Base-by-base conservation (phyloP, 2,113 vertebrate genomes). In the Macquaria ambigua region DNA sequence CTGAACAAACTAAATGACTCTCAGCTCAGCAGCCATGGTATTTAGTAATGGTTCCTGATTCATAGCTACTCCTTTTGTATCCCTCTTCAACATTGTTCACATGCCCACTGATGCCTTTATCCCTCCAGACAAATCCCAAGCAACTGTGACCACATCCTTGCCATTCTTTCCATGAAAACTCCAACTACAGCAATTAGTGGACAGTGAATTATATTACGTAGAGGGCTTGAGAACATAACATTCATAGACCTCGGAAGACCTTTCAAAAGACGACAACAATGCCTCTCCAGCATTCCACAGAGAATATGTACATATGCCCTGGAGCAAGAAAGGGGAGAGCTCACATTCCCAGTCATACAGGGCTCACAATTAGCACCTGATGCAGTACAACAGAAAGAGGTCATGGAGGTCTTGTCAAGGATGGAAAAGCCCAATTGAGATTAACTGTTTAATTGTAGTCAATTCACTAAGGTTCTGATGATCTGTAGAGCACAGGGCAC, bases 181-280 rank as follows among this genome's bases (percentile, higher is more conserved):
- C 63, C 53, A 79, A 63, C 81, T 67, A 12, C 67, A 90, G 90
- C 88, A 92, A 87, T 93, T 92, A 92, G 90, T 59, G 76, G 71
- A 81, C 89, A 83, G 77, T 83, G 90, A 84, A 64, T 81, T 79
- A 70, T 81, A 80, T 82, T 83, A 86, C 75, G 72, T 34, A n/a
- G 69, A 82, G 84, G 89, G 82, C 91, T 88, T 92, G 92, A 87
- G 92, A 92, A 92, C 85, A 74, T 84, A 89, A 79, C 85, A 87
- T 89, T 85, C 75, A 79, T 55, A 67, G 84, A 88, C 87, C 82
- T 91, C n/a, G 41, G 79, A 91, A 86, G 85, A 91, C 90, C 87
- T 82, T 92, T 93, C 71, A 74, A 83, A 88, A 82, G 81, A 70
- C 28, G 66, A 66, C 83, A 73, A 92, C 87, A 94, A 92, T 92